A percentile compares a stretch with the other conserved stretches of the same genome.
These are phyloP conservation scores for Hemaris fuciformis DNA, from an alignment of 2,888 invertebrate genomes.

Conservation along the genomic window DNA sequence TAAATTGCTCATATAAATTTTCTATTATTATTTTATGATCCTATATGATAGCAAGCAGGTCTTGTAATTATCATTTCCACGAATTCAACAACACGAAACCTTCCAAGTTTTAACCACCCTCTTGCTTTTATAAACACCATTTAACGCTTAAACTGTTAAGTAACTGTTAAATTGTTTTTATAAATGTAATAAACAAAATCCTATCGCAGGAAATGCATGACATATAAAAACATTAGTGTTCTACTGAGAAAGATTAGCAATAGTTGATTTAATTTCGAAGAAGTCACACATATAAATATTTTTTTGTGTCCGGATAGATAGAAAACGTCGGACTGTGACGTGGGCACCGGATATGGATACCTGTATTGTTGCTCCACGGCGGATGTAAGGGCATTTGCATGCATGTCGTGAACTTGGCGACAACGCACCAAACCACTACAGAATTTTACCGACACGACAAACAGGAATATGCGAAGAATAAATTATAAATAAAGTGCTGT, in stretches of 20 bases:
- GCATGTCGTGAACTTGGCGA: slow-evolving; percentile 47
- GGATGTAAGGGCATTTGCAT: slow-evolving; percentile 74
- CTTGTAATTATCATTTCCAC: too few relatives aligned
- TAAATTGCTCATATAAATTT: too few relatives aligned
- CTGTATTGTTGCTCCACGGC: slow-evolving; percentile 58
- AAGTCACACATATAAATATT: slow-evolving; percentile 4
- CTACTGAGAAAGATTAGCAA: neutral
- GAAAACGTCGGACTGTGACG: slow-evolving; percentile 21
- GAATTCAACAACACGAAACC: too few relatives aligned
- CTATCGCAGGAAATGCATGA: neutral
- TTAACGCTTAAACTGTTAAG: neutral
- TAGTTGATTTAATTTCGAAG: neutral
- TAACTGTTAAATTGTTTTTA: neutral
- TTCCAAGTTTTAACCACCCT: too few relatives aligned
- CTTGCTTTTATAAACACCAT: too few relatives aligned
- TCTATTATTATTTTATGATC: too few relatives aligned
- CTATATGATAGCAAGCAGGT: too few relatives aligned
- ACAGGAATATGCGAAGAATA: slow-evolving; percentile 22
- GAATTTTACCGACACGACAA: slow-evolving; percentile 26
- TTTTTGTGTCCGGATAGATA: neutral
- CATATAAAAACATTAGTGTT: neutral
- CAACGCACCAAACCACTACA: slow-evolving; percentile 32
- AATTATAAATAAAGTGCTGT: slow-evolving; percentile 10
- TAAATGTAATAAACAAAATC: neutral
- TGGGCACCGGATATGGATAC: slow-evolving; percentile 62